These are phyloP conservation scores for Branchinecta lynchi DNA, from an alignment of 1,140 invertebrate genomes.

Conservation along the genomic window DNA sequence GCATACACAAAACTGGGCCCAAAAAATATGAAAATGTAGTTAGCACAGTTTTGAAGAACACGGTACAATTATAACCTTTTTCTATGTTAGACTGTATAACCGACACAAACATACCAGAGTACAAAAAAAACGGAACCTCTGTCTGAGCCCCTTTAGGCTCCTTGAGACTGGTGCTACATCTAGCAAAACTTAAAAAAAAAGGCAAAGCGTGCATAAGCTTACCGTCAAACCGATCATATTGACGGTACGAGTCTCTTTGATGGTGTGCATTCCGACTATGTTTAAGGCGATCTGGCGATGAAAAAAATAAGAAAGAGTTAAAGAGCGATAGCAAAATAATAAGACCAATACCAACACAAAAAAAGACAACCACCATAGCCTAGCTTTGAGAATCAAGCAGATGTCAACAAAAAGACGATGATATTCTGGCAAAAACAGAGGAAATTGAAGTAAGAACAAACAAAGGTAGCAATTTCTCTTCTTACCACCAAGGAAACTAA, in stretches of 20 bases:
- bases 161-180: neutral
- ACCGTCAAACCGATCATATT: constrained; percentile 43
- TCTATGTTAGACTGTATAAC: too few relatives aligned
- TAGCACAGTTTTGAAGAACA: too few relatives aligned
- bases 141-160: too few relatives aligned
- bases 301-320: constrained; percentile 25
- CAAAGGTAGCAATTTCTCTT: too few relatives aligned
- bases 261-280: constrained; percentile 31
- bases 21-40: too few relatives aligned
- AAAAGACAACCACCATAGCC: constrained; percentile 14
- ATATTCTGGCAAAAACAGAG: too few relatives aligned
- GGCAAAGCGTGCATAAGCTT: constrained; percentile 25
- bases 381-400: constrained; percentile 19
- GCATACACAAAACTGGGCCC: too few relatives aligned
- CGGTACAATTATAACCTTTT: too few relatives aligned
- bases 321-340: constrained; percentile 21
- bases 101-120: too few relatives aligned
- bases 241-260: constrained; percentile 44
- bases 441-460: too few relatives aligned
- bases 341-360: constrained; percentile 18
- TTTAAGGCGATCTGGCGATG: constrained; percentile 27
- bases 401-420: constrained; percentile 20
- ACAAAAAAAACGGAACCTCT: too few relatives aligned
- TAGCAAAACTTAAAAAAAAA: constrained; percentile 20
- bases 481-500: too few relatives aligned